These are phyloP conservation scores for Reticulitermes speratus DNA, from an alignment of 1,140 invertebrate species.

Conservation along the genomic window DNA sequence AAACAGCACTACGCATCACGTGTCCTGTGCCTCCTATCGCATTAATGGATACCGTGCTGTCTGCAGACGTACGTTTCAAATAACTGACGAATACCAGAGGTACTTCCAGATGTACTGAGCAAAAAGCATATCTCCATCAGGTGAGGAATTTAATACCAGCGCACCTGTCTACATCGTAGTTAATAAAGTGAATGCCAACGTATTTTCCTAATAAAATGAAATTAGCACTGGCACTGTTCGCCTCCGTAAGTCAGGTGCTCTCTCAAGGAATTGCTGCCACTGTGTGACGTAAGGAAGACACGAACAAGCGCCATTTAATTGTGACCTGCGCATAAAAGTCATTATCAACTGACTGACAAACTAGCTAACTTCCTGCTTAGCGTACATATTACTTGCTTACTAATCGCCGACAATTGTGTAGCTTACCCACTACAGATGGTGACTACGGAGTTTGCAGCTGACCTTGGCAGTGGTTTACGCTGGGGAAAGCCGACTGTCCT, in stretches of 20 bases:
- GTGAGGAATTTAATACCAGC: constrained; percentile 1
- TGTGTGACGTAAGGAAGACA: not conserved
- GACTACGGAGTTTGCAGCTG: too few species aligned
- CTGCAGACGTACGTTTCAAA: not conserved
- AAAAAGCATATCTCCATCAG: not conserved
- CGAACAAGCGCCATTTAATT: too few species aligned
- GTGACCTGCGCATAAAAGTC: too few species aligned
- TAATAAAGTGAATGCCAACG: not conserved
- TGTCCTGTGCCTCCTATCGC: not conserved
- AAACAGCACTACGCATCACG: not conserved
- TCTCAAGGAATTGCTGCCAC: not conserved
- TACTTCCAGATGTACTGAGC: not conserved
- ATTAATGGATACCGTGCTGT: not conserved
- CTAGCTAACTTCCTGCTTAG: too few species aligned
- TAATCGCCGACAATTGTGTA: too few species aligned
- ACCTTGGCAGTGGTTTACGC: too few species aligned
- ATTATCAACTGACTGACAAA: too few species aligned
- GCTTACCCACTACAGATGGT: too few species aligned
- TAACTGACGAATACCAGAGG: not conserved
- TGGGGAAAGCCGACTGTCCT: too few species aligned
- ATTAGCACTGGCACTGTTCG: not conserved
- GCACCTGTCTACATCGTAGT: not conserved
- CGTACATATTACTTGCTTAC: too few species aligned
- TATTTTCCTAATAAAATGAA: not conserved
- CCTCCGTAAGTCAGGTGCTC: not conserved